phyloP scores from a whole-genome alignment of 2,113 vertebrate species.

The Rhabdornis inornatus region DNA sequence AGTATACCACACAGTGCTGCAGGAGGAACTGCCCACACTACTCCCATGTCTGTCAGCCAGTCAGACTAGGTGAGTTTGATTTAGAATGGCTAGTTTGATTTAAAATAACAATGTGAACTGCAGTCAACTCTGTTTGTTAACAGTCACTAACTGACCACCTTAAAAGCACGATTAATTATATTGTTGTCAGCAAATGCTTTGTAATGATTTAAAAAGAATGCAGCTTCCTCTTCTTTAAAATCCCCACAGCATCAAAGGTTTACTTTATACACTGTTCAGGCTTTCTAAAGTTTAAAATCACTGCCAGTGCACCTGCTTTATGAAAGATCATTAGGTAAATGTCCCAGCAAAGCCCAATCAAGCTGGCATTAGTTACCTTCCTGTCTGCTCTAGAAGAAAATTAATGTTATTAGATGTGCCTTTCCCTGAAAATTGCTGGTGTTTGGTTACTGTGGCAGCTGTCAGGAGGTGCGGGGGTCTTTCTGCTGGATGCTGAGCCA shows the following conservation, averaged over 20 bases:
- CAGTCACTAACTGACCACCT: slow-evolving; percentile 49
- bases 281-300: slow-evolving; percentile 62
- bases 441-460: slow-evolving; percentile 75
- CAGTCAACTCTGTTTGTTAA: slow-evolving; percentile 58
- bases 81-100: slow-evolving; percentile 50
- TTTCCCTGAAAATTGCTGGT: slow-evolving; percentile 64
- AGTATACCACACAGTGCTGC: neutral
- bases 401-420: slow-evolving; percentile 64
- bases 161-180: slow-evolving; percentile 63
- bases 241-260: slow-evolving; percentile 40
- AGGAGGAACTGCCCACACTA: neutral
- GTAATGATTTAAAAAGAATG: slow-evolving; percentile 63
- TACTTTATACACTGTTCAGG: slow-evolving; percentile 51
- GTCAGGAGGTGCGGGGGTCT: slow-evolving; percentile 51
- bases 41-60: slow-evolving; percentile 20
- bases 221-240: slow-evolving; percentile 26
- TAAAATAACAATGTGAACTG: slow-evolving; percentile 61
- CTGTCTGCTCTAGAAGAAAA: slow-evolving; percentile 75
- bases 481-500: slow-evolving; percentile 53
- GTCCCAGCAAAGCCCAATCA: slow-evolving; percentile 63
- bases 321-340: slow-evolving; percentile 74
- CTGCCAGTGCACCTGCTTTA: slow-evolving; percentile 74
- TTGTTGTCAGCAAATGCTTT: slow-evolving; percentile 65
- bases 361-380: slow-evolving; percentile 74
- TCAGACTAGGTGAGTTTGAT: neutral